phyloP scores from a whole-genome alignment of 2,113 vertebrate genomes.

The Peromyscus polionotus region DNA sequence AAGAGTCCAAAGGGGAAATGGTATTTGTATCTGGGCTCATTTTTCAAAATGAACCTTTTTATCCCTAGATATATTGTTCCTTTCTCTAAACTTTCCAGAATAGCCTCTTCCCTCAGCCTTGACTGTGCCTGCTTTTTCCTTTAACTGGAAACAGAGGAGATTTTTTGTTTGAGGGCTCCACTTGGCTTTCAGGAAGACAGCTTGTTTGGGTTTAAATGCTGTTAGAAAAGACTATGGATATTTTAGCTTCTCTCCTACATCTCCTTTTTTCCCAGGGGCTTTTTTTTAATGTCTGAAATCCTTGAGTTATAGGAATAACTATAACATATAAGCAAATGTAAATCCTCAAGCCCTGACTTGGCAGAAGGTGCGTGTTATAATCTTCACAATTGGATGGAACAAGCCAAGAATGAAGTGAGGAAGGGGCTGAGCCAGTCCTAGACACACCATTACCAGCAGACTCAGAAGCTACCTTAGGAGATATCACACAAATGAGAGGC shows the following conservation, averaged over 20 bases:
- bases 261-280: conserved; percentile 14
- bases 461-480: background rate
- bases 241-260: conserved; percentile 18
- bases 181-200: conserved; percentile 44
- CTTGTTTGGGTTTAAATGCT: conserved; percentile 44
- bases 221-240: conserved; percentile 41
- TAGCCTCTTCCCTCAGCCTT: background rate
- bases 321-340: conserved; percentile 42
- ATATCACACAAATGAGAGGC: background rate
- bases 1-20: background rate
- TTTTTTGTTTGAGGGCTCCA: conserved; percentile 18
- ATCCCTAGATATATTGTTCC: background rate
- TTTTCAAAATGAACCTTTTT: conserved; percentile 39
- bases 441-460: background rate
- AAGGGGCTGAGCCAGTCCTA: background rate
- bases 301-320: conserved; percentile 51
- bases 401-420: background rate
- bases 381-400: background rate
- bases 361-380: background rate
- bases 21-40: background rate
- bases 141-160: conserved; percentile 8
- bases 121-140: background rate
- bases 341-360: conserved; percentile 15
- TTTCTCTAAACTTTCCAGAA: background rate
- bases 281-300: conserved; percentile 59